Base-by-base conservation (phyloP, 2,113 vertebrate genomes). In the Larimichthys polyactis region DNA sequence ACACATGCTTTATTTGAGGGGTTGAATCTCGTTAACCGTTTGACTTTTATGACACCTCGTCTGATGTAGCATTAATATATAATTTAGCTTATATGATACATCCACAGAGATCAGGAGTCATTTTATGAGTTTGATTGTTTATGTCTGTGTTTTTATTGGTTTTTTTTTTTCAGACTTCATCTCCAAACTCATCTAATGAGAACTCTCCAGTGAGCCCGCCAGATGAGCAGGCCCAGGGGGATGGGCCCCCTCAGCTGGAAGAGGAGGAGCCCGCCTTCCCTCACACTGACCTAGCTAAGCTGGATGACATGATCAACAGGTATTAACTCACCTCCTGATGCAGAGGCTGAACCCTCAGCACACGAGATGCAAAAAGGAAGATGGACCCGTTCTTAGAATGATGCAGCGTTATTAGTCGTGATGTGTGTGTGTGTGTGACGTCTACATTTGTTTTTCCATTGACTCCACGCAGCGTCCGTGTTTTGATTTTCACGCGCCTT, bases 251-350 rank as follows among this genome's bases (percentile, higher is more conserved):
- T 64, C 98, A 97, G 86, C 95, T 97, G 95, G 98, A 99, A 94
- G 98, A 99, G 94, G 98, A 99, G 95, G 98, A 99, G 94, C 98
- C 98, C 71, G 97, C 98, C 72, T 99, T 99, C 95, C 98, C 98
- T 91, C 98, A 99, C 92, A 97, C 98, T 90, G 98, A 99, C 94
- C 95, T 99, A 95, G 98, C 98, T 87, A 99, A 99, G 94, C 94
- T 99, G 94, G 98, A 99, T 96, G 98, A 99, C 95, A 99, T 99
- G 98, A 99, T 99, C 94, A 99, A 99, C 96, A 98, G 98, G 98
- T 92, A 90, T 66, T 73, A 57, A 44, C 62, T 65, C 60, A 9
- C 20, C 22, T 76, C 8, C 17, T 32, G 8, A 63, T 27, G 43
- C 5, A 22, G 11, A 63, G 8, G 32, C 40, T 46, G 17, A 24